Conservation (phyloP, 2,888 invertebrate species). For the Nephrocerus scutellatus region DNA sequence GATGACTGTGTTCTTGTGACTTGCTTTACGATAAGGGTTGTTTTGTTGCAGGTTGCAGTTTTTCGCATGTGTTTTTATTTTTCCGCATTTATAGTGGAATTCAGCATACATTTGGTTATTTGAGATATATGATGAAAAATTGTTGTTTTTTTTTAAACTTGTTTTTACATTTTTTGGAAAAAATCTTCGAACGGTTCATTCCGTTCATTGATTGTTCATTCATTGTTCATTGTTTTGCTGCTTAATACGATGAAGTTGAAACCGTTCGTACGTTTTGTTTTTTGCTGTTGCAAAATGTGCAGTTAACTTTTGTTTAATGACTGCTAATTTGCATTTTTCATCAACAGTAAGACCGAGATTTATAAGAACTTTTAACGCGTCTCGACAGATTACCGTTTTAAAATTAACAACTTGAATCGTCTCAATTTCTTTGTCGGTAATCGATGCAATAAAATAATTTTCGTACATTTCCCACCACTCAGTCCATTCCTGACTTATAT, state of each 20-base stretch:
- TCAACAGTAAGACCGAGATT: constrained; percentile 1
- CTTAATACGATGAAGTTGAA: constrained; percentile 5
- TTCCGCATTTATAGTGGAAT: no score
- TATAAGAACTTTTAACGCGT: constrained; percentile 2
- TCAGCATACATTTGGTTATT: no score
- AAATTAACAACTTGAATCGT: constrained; percentile 1
- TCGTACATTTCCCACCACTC: constrained; percentile 4
- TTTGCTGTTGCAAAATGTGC: constrained; percentile 5
- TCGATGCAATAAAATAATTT: constrained; percentile 7
- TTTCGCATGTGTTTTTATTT: no score
- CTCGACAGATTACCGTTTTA: background rate
- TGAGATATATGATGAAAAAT: no score
- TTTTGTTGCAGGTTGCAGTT: no score
- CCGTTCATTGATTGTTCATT: no score
- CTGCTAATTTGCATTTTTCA: constrained; percentile 1
- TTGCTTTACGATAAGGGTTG: no score
- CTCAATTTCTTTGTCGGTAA: background rate
- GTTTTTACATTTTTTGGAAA: constrained; percentile 2
- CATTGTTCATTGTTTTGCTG: no score
- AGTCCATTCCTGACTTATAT: no score
- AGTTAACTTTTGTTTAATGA: constrained; percentile 1
- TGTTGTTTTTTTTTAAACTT: constrained; percentile 2
- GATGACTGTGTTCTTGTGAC: no score
- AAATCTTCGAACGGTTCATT: constrained; percentile 8
- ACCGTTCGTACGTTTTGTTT: constrained; percentile 8